phyloP scores from a whole-genome alignment of 92 coral and sea anemone genomes.

The Palythoa grandis region DNA sequence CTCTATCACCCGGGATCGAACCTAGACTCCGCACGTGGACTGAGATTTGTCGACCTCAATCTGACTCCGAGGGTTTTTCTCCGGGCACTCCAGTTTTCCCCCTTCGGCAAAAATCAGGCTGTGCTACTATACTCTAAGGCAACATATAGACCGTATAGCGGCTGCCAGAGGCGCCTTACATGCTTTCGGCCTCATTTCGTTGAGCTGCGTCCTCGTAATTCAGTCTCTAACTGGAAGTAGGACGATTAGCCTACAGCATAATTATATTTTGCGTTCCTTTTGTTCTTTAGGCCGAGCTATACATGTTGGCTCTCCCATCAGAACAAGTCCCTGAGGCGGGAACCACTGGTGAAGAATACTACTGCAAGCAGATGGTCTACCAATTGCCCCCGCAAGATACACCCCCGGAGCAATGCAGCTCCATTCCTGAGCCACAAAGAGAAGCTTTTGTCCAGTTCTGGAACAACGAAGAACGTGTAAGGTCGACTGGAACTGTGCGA shows the following conservation, averaged over 20 bases:
- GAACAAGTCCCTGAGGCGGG: constrained; percentile 76
- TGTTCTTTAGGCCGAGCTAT: constrained; percentile 50
- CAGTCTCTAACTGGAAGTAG: no score
- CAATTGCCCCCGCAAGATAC: constrained; percentile 86
- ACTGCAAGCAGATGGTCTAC: constrained; percentile 64
- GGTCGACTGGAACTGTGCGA: constrained; percentile 74
- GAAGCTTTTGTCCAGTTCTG: constrained; percentile 84
- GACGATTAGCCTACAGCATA: not conserved
- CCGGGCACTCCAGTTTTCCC: no score
- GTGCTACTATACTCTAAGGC: no score
- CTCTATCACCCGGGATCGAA: no score
- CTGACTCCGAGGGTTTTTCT: no score
- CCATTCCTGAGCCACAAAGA: constrained; percentile 74
- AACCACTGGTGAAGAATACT: constrained; percentile 71
- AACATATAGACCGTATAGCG: no score
- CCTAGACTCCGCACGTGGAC: no score
- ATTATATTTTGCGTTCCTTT: not conserved
- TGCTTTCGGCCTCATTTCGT: no score
- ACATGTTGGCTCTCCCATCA: constrained; percentile 77
- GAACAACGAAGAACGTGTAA: constrained; percentile 76
- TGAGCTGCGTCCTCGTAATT: no score
- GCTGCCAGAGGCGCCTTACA: no score
- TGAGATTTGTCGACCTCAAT: no score
- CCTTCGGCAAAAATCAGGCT: no score
- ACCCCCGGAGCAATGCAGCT: constrained; percentile 63